Base-by-base conservation (phyloP, 2,888 invertebrate genomes). In the Heliconius ethilla region DNA sequence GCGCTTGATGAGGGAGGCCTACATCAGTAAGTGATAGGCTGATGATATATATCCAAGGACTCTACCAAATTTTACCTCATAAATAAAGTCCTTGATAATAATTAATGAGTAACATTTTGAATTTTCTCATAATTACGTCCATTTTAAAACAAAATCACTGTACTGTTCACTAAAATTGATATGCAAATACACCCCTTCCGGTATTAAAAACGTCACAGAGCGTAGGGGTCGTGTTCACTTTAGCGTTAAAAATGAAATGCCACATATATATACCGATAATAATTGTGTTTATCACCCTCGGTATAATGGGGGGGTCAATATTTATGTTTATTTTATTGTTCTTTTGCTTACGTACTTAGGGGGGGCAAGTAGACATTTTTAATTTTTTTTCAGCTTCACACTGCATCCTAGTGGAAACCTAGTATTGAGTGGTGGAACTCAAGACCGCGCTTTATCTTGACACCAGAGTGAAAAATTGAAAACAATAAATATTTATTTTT, bases 221-320 rank as follows among this genome's bases (percentile, higher is more conserved):
- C 70, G 67, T 78, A 79, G 70, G 81, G 81, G 81, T 81, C 78
- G 80, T 75, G 80, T 66, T 80, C 77, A 79, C 67, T 67, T 76
- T 73, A 51, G 67, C 81, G 81, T 81, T 80, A 80, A 81, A 81
- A 81, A 81, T 80, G 74, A 81, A 80, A 80, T 75, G 80, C 77
- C 81, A 40, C 81, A 81, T 70, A 80, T 70, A 75, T 75, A 78
- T 80, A 72, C 55, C 62, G 75, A 78, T 65, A 45, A 65, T 80
- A 80, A 81, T 78, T 70, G 78, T 77, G 77, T 79, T 78, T 37
- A 63, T 69, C 79, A 66, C 80, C 78, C 75, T 75, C 10, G 33
- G 13, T 70, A 40, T 55, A 62, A 67, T 75, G 40, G 59, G n/a
- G 73, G 75, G 69, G 75, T 78, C 37, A 63, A 70, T 6, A 51